These are phyloP conservation scores for Trichosurus vulpecula DNA, from an alignment of 2,797 vertebrate species.

Conservation along the genomic window DNA sequence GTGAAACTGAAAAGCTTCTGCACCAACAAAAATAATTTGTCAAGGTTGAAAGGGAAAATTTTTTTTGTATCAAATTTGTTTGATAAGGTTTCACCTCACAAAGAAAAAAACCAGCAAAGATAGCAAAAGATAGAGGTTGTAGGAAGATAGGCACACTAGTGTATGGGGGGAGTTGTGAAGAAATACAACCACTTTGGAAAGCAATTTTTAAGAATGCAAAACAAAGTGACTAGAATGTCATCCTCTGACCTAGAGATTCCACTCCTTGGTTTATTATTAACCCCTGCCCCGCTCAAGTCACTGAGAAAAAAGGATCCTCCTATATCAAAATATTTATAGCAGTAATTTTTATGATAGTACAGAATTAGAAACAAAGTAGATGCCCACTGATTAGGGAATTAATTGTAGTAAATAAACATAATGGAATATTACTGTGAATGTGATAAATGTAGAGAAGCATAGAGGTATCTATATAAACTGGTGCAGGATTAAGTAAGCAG, in stretches of 20 bases:
- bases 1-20: not conserved
- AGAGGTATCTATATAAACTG: not conserved
- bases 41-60: no score
- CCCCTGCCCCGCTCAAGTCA: not conserved
- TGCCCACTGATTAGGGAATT: not conserved
- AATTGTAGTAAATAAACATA: not conserved
- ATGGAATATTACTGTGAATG: not conserved
- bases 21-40: not conserved
- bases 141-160: not conserved
- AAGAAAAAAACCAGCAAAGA: not conserved
- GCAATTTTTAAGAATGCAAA: not conserved
- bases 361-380: not conserved
- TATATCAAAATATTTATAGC: not conserved
- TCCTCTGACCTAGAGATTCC: not conserved
- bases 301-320: not conserved
- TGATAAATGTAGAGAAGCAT: not conserved
- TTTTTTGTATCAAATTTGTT: no score
- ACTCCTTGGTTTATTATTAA: not conserved
- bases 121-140: slow-evolving; percentile 11
- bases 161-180: not conserved
- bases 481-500: not conserved
- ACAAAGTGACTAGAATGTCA: not conserved
- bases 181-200: not conserved
- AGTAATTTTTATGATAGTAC: not conserved
- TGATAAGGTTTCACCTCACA: not conserved